Base-by-base conservation (phyloP, 1,140 invertebrate species). In the Zaprionus davidi region DNA sequence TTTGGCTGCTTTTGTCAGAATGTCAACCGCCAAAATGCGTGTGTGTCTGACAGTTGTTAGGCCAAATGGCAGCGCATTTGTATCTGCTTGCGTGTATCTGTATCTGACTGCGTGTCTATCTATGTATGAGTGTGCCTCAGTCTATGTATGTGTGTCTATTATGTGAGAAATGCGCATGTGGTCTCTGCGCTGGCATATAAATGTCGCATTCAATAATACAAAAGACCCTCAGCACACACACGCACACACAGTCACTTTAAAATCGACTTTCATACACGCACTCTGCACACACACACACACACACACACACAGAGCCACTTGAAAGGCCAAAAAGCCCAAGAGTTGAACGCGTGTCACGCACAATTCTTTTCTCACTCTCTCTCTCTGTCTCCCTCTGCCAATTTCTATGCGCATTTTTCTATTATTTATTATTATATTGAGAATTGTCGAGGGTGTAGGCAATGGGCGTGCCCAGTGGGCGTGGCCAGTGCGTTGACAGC, bases 401-500 rank as follows among this genome's bases (percentile, higher is more conserved):
- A 77, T 90, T 80, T 71, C 85, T 81, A 90, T 87, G 85, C 84
- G 84, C 78, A 84, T 90, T 88, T 84, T 90, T 88, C 71, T 79
- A 88, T 88, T 88, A 88, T 88, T 88, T 88, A 90, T 88, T 81
- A 81, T 88, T 84, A 73, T 68, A 86, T 84, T 56, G 71, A 72
- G 72, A 62, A 51, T 31, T 31, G 28, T 13, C n/a, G 53, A n/a
- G 7, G 26, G 20, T 34, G 60, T n/a, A 26, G 22, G 46, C 38
- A 41, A 5, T n/a, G 41, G 44, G 28, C 15, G 56, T 20, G 49
- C 13, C 26, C 26, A 24, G 38, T 31, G 24, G 17, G 49, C 20
- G 56, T 38, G 38, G 17, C 68, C 17, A 58, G 22, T 76, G 79
- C 68, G 85, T 69, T 76, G 81, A 85, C 78, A 84, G 85, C 78